Evolutionary conservation across 2,888 invertebrate genomes (phyloP).

Genomic region (Caenorhabditis sp.): DNA sequence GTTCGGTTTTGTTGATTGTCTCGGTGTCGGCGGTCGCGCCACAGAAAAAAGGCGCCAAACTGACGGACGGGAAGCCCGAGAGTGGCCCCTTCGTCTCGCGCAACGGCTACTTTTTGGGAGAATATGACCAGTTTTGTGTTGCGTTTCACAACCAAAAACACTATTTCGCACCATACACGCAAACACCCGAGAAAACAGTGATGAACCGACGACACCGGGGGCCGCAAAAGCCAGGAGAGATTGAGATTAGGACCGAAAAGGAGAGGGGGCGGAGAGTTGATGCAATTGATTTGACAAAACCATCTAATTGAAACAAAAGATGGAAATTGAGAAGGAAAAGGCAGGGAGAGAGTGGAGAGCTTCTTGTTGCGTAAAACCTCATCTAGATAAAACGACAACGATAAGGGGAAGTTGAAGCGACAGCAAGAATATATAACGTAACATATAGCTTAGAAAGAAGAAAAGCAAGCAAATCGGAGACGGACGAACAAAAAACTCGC

Average conservation of each 20-base stretch:
- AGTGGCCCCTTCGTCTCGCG: constrained; percentile 48
- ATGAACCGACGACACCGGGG: constrained; percentile 28
- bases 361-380: constrained; percentile 63
- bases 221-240: constrained; percentile 22
- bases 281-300: constrained; percentile 34
- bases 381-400: constrained; percentile 54
- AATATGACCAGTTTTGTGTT: constrained; percentile 64
- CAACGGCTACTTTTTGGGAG: constrained; percentile 58
- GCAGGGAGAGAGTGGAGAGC: constrained; percentile 19
- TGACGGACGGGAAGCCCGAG: constrained; percentile 60
- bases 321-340: neutral
- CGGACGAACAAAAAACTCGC: constrained; percentile 51
- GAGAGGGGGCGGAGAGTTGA: neutral
- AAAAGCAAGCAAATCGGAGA: constrained; percentile 15
- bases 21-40: constrained; percentile 67
- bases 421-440: constrained; percentile 58
- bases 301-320: constrained; percentile 36
- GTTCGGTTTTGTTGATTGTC: constrained; percentile 66
- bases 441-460: constrained; percentile 55
- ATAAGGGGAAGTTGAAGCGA: constrained; percentile 37
- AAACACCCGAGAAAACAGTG: constrained; percentile 30
- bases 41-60: constrained; percentile 67
- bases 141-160: constrained; percentile 61
- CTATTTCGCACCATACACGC: constrained; percentile 40
- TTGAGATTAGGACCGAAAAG: constrained; percentile 36